Percentiles rank a stretch among this genome's conserved stretches.
Evolutionary conservation across 2,797 vertebrate genomes (phyloP).

Genomic region (Chloroceryle amazona): DNA sequence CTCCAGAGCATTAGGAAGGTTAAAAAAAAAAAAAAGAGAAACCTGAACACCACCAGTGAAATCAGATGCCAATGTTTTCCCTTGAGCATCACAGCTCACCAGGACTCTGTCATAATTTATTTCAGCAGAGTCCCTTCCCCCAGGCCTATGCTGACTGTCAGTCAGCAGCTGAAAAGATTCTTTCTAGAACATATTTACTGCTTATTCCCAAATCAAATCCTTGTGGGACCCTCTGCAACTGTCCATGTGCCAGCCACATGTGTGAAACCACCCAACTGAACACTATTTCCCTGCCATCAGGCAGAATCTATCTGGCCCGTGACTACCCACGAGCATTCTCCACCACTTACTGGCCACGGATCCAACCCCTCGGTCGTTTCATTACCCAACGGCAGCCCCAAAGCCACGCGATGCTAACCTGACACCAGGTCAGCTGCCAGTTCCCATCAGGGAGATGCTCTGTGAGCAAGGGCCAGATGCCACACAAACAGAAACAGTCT

Average conservation of each 20-base stretch:
- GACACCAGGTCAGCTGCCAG: neutral
- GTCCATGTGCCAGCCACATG: neutral
- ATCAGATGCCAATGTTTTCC: neutral
- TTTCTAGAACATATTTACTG: neutral
- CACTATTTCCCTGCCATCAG: neutral
- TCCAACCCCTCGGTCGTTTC: neutral
- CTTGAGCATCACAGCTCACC: neutral
- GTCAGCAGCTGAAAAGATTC: neutral
- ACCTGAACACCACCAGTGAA: neutral
- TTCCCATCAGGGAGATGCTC: neutral
- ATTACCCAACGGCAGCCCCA: neutral
- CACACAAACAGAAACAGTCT: neutral
- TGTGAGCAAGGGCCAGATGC: neutral
- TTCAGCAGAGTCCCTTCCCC: neutral
- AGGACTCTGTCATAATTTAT: neutral
- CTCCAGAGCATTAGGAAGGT: neutral
- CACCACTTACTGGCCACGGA: neutral
- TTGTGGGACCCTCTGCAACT: neutral
- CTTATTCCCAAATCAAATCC: neutral
- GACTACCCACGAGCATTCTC: neutral
- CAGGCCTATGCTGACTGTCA: neutral
- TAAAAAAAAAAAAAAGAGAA: neutral
- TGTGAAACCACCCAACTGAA: neutral
- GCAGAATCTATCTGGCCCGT: neutral
- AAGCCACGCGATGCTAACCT: accelerated